A percentile compares a stretch with the other conserved stretches of the same genome.
Conservation (phyloP, 2,888 invertebrate genomes). For the Siphonodentalium dalli region DNA sequence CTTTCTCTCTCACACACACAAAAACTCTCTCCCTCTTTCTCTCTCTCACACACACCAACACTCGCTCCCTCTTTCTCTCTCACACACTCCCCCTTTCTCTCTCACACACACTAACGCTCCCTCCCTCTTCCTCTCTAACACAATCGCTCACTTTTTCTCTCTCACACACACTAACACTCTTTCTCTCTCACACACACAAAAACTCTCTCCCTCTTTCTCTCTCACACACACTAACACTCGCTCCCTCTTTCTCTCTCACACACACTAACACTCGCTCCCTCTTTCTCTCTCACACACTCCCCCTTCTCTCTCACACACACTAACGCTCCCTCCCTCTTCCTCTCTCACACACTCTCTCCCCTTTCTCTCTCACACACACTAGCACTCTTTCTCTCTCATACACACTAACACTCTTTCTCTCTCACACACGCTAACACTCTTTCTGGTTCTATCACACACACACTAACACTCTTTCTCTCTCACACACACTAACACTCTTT, state of each 20-base stretch:
- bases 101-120: not conserved
- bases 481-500: not conserved
- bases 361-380: conserved; percentile 20
- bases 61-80: conserved; percentile 12
- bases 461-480: not conserved
- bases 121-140: conserved; percentile 12
- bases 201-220: not conserved
- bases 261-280: conserved; percentile 11
- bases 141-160: conserved; percentile 6
- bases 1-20: not conserved
- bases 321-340: conserved; percentile 1
- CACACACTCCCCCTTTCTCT: not conserved
- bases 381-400: conserved; percentile 10
- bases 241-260: conserved; percentile 7
- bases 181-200: not conserved
- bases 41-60: conserved; percentile 4
- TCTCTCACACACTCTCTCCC: conserved; percentile 11
- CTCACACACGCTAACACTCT: conserved; percentile 3
- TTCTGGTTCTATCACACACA: not conserved
- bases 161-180: not conserved
- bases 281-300: conserved; percentile 4
- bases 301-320: not conserved
- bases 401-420: conserved; percentile 12
- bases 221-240: conserved; percentile 4
- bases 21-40: conserved; percentile 2